Base-by-base conservation (phyloP, 1,140 invertebrate species). In the Ceratina calcarata region DNA sequence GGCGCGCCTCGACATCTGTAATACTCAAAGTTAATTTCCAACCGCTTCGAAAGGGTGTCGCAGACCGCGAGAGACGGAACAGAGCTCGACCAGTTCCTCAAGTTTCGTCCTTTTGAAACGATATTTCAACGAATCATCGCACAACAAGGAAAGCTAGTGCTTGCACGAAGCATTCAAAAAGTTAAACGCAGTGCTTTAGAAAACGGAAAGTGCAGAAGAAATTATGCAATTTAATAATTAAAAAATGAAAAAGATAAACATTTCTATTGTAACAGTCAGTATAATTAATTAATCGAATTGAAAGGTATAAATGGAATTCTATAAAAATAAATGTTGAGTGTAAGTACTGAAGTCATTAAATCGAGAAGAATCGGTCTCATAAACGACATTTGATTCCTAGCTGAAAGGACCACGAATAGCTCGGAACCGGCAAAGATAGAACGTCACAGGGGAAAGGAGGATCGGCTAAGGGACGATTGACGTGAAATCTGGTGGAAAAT, bases 21-120 rank as follows among this genome's bases (percentile, higher is more conserved):
- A 90, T 88, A 86, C 90, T 90, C 85, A 91, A 88, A 90, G 90
- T 89, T 90, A 91, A 91, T 90, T 90, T 90, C 61, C 85, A 87
- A 77, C 78, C 66, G 72, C 73, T 88, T 83, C 83, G 84, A 86
- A 76, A 67, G 80, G 58, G 49, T 81, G 81, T 70, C 83, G 73
- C 73, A 62, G 79, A 85, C 66, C 74, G 61, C 83, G 78, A 82
- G 70, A 81, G 79, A 27, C 58, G 24, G 70, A 49, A 68, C 22
- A 60, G 18, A 53, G 78, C 2, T 61, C 13, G 18, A 3, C 22
- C 62, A 27, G 27, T 64, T 55, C 15, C 57, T 62, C 55, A 37
- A 67, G 45, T 75, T 66, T 68, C 55, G 24, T 37, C n/a, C 45
- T 67, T 66, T 60, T 20, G 15, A 7, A 15, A 37, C 22, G 13